Conservation (phyloP, 2,888 invertebrate species). For the Meiosimyza platycephala region DNA sequence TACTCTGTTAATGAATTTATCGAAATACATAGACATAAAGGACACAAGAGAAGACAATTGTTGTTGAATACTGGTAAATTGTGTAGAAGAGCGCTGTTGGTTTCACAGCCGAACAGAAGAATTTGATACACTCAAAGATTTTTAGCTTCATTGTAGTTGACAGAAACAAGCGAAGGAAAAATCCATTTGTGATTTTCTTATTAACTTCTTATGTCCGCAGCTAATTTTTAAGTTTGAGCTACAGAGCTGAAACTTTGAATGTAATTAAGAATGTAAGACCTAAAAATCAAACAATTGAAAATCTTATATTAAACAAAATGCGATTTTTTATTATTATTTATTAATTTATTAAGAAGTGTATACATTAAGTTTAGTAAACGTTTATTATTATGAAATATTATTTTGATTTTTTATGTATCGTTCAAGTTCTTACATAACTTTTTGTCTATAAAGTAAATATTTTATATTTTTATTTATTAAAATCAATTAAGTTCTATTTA, state of each 20-base stretch:
- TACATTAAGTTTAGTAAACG: conserved; percentile 28
- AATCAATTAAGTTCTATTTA: conserved; percentile 12
- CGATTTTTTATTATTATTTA: conserved; percentile 1
- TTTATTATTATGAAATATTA: conserved; percentile 22
- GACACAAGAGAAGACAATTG: too few species aligned
- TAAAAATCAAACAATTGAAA: neutral
- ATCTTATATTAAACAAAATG: neutral
- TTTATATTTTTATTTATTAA: conserved; percentile 9
- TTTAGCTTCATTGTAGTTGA: too few species aligned
- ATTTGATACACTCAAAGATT: too few species aligned
- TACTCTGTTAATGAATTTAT: too few species aligned
- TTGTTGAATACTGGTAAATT: neutral
- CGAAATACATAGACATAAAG: too few species aligned
- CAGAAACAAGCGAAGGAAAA: too few species aligned
- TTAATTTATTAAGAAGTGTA: conserved; percentile 5
- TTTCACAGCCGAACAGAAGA: too few species aligned
- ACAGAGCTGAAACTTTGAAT: too few species aligned
- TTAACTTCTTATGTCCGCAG: too few species aligned
- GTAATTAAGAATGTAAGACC: too few species aligned
- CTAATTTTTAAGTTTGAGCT: too few species aligned
- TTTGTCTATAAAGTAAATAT: conserved; percentile 8
- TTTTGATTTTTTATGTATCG: conserved; percentile 17
- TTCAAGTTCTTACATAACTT: conserved; percentile 12
- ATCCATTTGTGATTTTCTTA: too few species aligned
- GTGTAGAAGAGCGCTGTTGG: neutral